Conservation (phyloP, 2,797 vertebrate species). For the Thunnus albacares region DNA sequence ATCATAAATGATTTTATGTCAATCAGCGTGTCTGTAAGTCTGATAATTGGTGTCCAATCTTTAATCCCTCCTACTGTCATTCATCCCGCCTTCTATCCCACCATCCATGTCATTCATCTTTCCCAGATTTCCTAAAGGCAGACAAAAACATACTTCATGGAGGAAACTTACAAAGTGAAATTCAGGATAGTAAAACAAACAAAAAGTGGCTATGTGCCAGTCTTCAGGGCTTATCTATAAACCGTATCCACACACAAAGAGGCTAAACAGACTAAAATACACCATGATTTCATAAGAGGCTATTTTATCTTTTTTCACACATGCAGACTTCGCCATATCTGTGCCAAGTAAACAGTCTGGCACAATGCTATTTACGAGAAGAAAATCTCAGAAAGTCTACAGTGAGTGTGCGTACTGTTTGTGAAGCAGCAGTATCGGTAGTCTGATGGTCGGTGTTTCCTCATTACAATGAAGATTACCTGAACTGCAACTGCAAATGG, state of each 20-base stretch:
- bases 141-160: not conserved
- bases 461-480: not conserved
- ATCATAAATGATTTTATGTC: not conserved
- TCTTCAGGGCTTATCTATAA: not conserved
- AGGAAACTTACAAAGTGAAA: conserved; percentile 14
- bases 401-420: not conserved
- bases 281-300: conserved; percentile 29
- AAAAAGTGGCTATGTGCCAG: not conserved
- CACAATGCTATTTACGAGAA: not conserved
- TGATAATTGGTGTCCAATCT: not conserved
- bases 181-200: not conserved
- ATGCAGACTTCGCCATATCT: conserved; percentile 16
- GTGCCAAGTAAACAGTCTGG: not conserved
- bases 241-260: conserved; percentile 13
- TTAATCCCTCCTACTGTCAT: not conserved
- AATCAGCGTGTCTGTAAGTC: too few relatives aligned
- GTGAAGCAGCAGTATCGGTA: not conserved
- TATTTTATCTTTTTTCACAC: conserved; percentile 35
- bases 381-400: not conserved
- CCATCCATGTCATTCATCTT: too few relatives aligned
- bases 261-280: conserved; percentile 23
- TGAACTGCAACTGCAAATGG: not conserved
- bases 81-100: not conserved
- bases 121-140: not conserved
- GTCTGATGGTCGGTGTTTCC: not conserved